Percentiles rank a stretch among this genome's conserved stretches.
Evolutionary conservation across 2,888 invertebrate genomes (phyloP).

Genomic region (Andrena trimmerana): DNA sequence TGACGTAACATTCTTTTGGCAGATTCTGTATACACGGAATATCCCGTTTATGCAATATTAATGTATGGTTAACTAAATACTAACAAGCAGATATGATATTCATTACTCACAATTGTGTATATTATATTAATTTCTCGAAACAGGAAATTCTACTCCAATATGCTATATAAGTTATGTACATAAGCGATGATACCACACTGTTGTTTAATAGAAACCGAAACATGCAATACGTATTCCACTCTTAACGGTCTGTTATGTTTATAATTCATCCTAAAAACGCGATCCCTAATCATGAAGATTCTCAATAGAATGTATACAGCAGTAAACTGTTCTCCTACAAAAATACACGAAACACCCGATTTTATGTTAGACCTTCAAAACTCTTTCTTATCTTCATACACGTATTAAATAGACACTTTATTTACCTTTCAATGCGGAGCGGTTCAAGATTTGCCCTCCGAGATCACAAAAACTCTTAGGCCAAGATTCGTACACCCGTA

Average conservation of each 20-base stretch:
- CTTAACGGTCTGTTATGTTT: neutral
- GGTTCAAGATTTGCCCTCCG: too few relatives aligned
- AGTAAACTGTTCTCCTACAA: neutral
- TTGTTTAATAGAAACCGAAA: too few relatives aligned
- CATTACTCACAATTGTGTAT: too few relatives aligned
- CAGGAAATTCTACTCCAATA: too few relatives aligned
- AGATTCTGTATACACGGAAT: too few relatives aligned
- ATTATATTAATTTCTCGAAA: too few relatives aligned
- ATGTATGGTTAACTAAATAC: too few relatives aligned
- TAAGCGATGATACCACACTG: too few relatives aligned
- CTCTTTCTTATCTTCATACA: neutral
- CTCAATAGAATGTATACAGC: neutral
- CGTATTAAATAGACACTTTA: neutral
- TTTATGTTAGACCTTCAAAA: neutral
- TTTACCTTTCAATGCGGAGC: neutral
- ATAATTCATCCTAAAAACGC: neutral
- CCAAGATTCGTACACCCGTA: neutral
- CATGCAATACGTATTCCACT: neutral
- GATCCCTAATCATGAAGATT: neutral
- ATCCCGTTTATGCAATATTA: too few relatives aligned
- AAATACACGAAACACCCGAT: conserved; percentile 3
- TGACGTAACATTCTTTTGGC: too few relatives aligned
- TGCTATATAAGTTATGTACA: too few relatives aligned
- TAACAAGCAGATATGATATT: too few relatives aligned
- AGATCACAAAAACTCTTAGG: neutral